These are phyloP conservation scores for Hedychridium roseum DNA, from an alignment of 2,888 invertebrate species.

Conservation along the genomic window DNA sequence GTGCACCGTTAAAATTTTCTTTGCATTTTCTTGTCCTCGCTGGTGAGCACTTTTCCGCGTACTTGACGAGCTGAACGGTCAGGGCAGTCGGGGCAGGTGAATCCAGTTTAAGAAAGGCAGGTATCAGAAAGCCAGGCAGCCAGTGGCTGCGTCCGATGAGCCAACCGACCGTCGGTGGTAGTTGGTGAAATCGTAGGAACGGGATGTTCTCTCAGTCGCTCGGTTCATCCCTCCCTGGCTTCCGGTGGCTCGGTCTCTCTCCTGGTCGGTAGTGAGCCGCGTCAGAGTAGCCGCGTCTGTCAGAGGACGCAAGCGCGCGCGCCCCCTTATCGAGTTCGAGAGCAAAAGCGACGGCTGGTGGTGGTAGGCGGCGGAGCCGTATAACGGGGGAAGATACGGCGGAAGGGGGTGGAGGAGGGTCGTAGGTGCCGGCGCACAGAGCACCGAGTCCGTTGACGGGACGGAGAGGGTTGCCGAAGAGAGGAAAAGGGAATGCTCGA, in stretches of 20 bases:
- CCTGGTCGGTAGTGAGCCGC: conserved; percentile 8
- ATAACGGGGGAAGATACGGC: conserved; percentile 23
- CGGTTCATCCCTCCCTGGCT: conserved; percentile 1
- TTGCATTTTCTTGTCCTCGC: too few relatives aligned
- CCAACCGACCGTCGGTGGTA: conserved; percentile 32
- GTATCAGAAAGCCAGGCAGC: conserved; percentile 13
- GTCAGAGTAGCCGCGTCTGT: conserved; percentile 36
- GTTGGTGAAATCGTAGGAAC: conserved; percentile 44
- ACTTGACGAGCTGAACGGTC: too few relatives aligned
- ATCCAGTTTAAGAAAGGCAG: conserved; percentile 18
- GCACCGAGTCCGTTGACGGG: conserved; percentile 28
- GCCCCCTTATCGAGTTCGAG: conserved; percentile 60
- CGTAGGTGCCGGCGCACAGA: conserved; percentile 39
- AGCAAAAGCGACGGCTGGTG: conserved; percentile 50
- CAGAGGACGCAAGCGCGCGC: conserved; percentile 51
- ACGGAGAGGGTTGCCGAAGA: not conserved
- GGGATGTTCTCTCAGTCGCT: conserved; percentile 21
- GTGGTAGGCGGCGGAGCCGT: conserved; percentile 28
- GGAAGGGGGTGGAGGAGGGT: conserved; percentile 30
- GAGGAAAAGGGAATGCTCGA: conserved; percentile 14
- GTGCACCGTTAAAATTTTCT: too few relatives aligned
- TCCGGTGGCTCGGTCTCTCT: not conserved
- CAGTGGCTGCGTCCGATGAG: conserved; percentile 16
- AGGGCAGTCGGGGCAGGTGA: too few relatives aligned
- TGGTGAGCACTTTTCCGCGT: too few relatives aligned